A percentile compares a stretch with the other conserved stretches of the same genome.
Conservation (phyloP, 2,113 vertebrate genomes). For the Mugil cephalus region DNA sequence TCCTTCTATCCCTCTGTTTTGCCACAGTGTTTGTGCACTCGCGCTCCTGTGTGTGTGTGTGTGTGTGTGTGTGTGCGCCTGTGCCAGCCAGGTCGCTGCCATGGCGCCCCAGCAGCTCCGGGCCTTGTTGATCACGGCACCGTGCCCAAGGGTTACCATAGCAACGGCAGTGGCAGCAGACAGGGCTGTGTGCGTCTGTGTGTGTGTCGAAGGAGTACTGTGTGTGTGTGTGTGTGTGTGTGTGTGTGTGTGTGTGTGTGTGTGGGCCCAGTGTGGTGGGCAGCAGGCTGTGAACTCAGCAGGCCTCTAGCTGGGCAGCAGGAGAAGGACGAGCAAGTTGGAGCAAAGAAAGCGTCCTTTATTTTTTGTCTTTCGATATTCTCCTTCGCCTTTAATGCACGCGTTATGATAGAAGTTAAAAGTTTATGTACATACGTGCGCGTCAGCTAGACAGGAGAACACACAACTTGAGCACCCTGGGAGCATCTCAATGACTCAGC, state of each 20-base stretch:
- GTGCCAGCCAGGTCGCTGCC: conserved; percentile 82
- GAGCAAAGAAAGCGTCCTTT: conserved; percentile 48
- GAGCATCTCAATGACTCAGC: conserved; percentile 24
- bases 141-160: conserved; percentile 79
- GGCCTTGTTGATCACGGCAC: conserved; percentile 78
- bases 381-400: neutral
- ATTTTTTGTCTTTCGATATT: conserved; percentile 9
- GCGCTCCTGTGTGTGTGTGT: conserved; percentile 15
- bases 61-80: conserved; percentile 7
- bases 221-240: conserved; percentile 27
- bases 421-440: neutral
- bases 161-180: conserved; percentile 78
- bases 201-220: conserved; percentile 42
- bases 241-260: conserved; percentile 51
- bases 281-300: conserved; percentile 76
- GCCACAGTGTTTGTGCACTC: too few species aligned
- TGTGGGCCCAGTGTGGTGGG: conserved; percentile 67
- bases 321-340: conserved; percentile 52
- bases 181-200: conserved; percentile 55
- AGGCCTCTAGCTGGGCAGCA: conserved; percentile 70
- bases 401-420: neutral
- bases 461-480: neutral
- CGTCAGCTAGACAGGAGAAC: conserved; percentile 3
- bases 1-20: conserved; percentile 33
- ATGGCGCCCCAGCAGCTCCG: conserved; percentile 73